Evolutionary conservation across 2,888 invertebrate genomes (phyloP).

Genomic region (Papilio protenor): DNA sequence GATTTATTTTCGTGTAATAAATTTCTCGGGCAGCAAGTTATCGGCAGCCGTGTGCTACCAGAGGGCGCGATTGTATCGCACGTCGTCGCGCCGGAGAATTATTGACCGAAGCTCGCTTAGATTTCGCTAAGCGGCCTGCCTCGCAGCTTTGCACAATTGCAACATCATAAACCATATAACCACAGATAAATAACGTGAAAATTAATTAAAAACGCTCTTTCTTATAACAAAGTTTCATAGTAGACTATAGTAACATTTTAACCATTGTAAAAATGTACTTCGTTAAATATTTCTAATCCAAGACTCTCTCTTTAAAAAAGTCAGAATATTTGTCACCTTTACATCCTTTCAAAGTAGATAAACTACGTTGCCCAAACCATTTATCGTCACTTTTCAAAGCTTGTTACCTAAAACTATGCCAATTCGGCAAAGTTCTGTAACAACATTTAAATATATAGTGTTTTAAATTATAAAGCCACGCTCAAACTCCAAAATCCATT

Average conservation of each 20-base stretch:
- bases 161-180: not conserved
- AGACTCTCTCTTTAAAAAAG: not conserved
- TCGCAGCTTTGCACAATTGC: slow-evolving; percentile 19
- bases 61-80: slow-evolving; percentile 61
- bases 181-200: not conserved
- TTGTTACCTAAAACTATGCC: not conserved
- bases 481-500: too few relatives aligned
- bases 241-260: too few relatives aligned
- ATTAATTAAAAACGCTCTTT: not conserved
- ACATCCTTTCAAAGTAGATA: not conserved
- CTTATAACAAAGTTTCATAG: not conserved
- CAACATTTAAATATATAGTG: too few relatives aligned
- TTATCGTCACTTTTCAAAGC: not conserved
- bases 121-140: slow-evolving; percentile 39
- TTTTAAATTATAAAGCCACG: too few relatives aligned
- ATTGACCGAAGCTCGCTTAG: slow-evolving; percentile 53
- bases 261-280: not conserved
- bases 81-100: slow-evolving; percentile 59
- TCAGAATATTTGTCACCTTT: not conserved
- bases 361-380: not conserved
- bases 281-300: not conserved
- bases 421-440: too few relatives aligned
- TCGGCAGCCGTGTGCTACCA: slow-evolving; percentile 51
- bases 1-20: slow-evolving; percentile 42
- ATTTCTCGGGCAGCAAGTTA: slow-evolving; percentile 32